These are phyloP conservation scores for Tachysurus fulvidraco DNA, from an alignment of 2,113 vertebrate genomes.

Conservation along the genomic window DNA sequence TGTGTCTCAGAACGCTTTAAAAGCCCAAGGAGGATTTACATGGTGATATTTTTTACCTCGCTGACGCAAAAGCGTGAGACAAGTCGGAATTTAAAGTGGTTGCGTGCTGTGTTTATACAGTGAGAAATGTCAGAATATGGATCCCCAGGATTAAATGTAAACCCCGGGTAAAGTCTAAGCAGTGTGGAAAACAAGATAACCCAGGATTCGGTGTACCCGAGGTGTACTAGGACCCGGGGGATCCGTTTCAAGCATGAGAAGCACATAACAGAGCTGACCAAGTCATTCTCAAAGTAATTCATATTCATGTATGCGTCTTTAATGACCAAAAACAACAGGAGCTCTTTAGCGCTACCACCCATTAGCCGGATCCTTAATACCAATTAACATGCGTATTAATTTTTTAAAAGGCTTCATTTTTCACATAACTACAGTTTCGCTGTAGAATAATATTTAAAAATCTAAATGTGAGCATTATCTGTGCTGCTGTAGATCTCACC, in stretches of 20 bases:
- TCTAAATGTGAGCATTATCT: background rate
- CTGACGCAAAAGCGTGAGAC: too few relatives aligned
- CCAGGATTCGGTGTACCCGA: too few relatives aligned
- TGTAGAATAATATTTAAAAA: background rate
- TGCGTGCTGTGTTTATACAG: too few relatives aligned
- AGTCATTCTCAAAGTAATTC: background rate
- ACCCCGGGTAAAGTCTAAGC: too few relatives aligned
- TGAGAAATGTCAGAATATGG: too few relatives aligned
- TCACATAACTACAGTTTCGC: background rate
- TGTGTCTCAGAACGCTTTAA: too few relatives aligned
- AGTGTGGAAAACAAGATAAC: too few relatives aligned
- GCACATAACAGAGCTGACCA: background rate
- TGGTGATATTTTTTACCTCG: too few relatives aligned
- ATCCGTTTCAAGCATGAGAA: too few relatives aligned
- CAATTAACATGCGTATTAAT: background rate
- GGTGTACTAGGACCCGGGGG: background rate
- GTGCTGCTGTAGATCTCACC: background rate
- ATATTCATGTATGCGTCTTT: conserved; percentile 18
- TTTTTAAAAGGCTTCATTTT: background rate
- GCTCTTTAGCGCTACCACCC: conserved; percentile 6
- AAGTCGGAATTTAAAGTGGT: too few relatives aligned
- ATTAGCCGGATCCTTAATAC: background rate
- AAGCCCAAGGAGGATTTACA: too few relatives aligned
- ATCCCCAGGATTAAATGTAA: too few relatives aligned
- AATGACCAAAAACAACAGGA: background rate